phyloP scores from a whole-genome alignment of 1,140 invertebrate genomes.

The Neodiprion lecontei region DNA sequence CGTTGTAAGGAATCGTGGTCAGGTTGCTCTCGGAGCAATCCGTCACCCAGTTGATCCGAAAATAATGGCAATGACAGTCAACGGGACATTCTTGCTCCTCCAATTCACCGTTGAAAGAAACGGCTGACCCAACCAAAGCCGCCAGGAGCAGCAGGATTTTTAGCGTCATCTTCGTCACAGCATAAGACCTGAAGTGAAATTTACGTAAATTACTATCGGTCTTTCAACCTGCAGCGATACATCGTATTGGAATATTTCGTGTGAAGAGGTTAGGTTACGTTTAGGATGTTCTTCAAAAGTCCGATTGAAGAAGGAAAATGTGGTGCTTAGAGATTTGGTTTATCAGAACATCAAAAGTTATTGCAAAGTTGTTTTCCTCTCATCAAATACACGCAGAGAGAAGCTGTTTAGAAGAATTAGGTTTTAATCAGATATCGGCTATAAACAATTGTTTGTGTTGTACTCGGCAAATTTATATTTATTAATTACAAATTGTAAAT shows the following conservation, averaged over 20 bases:
- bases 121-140: slow-evolving; percentile 24
- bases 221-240: slow-evolving; percentile 29
- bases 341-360: no score
- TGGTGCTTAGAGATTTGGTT: no score
- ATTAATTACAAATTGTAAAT: no score
- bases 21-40: slow-evolving; percentile 79
- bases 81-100: slow-evolving; percentile 73
- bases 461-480: no score
- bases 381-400: no score
- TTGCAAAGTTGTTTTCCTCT: no score
- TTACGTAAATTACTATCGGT: slow-evolving; percentile 24
- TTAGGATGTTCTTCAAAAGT: no score
- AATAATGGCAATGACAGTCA: slow-evolving; percentile 79
- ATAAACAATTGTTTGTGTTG: no score
- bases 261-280: no score
- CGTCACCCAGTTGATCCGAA: slow-evolving; percentile 78
- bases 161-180: slow-evolving; percentile 30
- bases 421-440: no score
- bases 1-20: slow-evolving; percentile 72
- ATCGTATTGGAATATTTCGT: background rate
- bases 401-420: no score
- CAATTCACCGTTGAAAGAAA: slow-evolving; percentile 66
- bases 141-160: slow-evolving; percentile 31
- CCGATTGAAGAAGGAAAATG: no score
- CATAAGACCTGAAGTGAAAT: slow-evolving; percentile 32